A percentile compares a stretch with the other conserved stretches of the same genome.
Evolutionary conservation across 2,888 invertebrate species (phyloP).

Genomic region (Drosophila barbarae): DNA sequence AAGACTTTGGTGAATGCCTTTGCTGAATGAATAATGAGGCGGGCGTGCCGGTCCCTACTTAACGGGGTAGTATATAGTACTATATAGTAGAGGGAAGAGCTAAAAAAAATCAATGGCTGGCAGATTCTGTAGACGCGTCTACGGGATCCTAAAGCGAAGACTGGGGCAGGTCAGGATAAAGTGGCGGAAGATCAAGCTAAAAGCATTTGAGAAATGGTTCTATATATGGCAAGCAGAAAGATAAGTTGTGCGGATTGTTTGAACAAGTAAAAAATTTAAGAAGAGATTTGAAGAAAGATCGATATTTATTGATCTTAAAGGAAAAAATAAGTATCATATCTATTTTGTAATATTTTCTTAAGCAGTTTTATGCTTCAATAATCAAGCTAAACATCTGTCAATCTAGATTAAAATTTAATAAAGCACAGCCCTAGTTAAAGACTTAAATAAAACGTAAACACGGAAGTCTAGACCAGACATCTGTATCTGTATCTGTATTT

Average conservation of each 20-base stretch:
- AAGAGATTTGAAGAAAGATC: background rate
- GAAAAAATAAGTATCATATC: background rate
- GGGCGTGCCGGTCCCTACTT: constrained; percentile 30
- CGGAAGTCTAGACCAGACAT: constrained; percentile 45
- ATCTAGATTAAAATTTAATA: background rate
- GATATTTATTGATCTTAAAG: background rate
- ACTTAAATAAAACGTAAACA: constrained; percentile 42
- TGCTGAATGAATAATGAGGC: constrained; percentile 69
- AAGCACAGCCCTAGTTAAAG: constrained; percentile 21
- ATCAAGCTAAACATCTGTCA: background rate
- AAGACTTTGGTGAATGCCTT: constrained; percentile 47
- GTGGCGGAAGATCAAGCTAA: background rate
- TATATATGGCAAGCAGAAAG: background rate
- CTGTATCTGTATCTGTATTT: background rate
- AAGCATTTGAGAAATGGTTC: constrained; percentile 1
- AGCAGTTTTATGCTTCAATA: constrained; percentile 3
- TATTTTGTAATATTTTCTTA: background rate
- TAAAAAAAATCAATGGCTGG: background rate
- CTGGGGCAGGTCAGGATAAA: constrained; percentile 32
- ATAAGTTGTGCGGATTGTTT: background rate
- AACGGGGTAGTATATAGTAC: background rate
- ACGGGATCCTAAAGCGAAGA: constrained; percentile 1
- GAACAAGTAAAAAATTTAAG: too few species aligned
- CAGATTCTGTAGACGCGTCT: constrained; percentile 26
- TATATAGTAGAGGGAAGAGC: background rate